Evolutionary conservation across 2,113 vertebrate species (phyloP).

Genomic region (Thermophis baileyi): DNA sequence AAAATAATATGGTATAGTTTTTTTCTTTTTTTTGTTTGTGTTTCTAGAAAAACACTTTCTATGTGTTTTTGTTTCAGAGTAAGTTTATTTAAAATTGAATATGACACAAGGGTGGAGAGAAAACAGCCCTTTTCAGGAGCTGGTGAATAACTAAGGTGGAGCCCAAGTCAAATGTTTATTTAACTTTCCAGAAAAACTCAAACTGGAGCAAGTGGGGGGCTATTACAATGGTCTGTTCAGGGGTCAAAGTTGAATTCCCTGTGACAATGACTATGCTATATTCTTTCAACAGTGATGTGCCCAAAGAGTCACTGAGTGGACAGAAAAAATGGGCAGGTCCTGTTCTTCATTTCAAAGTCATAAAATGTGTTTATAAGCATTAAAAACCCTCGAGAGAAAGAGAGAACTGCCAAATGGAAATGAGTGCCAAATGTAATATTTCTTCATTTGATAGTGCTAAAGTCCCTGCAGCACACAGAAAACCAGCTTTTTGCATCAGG

Average conservation of each 20-base stretch:
- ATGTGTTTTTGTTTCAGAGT: not conserved
- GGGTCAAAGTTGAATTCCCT: constrained; percentile 9
- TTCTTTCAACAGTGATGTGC: not conserved
- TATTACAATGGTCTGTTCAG: constrained; percentile 11
- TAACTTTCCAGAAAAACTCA: not conserved
- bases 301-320: not conserved
- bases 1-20: not conserved
- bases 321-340: constrained; percentile 7
- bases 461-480: not conserved
- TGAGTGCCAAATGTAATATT: not conserved
- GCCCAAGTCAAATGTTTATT: constrained; percentile 3
- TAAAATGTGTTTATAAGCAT: not conserved
- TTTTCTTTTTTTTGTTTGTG: not conserved
- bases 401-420: not conserved
- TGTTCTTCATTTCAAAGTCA: constrained; percentile 34
- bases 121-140: constrained; percentile 6
- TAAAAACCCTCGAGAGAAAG: constrained; percentile 6
- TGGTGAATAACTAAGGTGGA: not conserved
- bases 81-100: fast-evolving
- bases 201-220: not conserved
- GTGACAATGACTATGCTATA: constrained; percentile 31
- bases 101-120: not conserved
- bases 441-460: not conserved
- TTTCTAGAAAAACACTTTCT: not conserved
- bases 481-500: not conserved